phyloP scores from a whole-genome alignment of 2,888 invertebrate species.

The Calliphora vomitoria region DNA sequence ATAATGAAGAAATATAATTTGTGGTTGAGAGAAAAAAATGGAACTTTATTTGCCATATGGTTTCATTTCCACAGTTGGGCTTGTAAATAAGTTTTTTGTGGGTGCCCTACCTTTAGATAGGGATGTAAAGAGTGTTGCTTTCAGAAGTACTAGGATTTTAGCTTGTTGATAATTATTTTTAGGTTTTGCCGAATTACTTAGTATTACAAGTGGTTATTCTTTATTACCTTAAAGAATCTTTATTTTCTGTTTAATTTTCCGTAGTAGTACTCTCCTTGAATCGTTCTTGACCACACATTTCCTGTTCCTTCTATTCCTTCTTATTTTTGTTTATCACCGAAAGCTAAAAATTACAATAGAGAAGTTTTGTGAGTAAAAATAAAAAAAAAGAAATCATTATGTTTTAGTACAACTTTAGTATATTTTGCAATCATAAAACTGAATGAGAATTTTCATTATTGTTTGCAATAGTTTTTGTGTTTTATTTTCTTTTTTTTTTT shows the following conservation, averaged over 20 bases:
- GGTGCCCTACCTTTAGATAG: neutral
- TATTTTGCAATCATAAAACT: constrained; percentile 69
- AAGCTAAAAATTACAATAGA: constrained; percentile 11
- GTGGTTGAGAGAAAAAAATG: neutral
- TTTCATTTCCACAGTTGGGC: neutral
- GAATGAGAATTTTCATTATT: constrained; percentile 64
- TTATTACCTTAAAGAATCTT: too few relatives aligned
- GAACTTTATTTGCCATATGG: constrained; percentile 29
- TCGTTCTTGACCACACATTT: neutral
- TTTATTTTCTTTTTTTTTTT: constrained; percentile 11
- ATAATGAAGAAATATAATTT: constrained; percentile 37
- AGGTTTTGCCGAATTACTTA: too few relatives aligned
- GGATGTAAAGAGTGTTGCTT: neutral
- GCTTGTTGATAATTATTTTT: too few relatives aligned
- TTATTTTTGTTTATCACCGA: constrained; percentile 36
- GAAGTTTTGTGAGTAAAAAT: constrained; percentile 1
- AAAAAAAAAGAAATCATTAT: constrained; percentile 49
- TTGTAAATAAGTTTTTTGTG: neutral
- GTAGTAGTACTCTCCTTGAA: neutral
- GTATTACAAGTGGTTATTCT: too few relatives aligned
- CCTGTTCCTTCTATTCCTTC: neutral
- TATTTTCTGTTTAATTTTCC: too few relatives aligned
- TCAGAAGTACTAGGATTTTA: neutral
- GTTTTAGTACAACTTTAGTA: constrained; percentile 41
- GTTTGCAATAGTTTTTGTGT: constrained; percentile 39